phyloP scores from a whole-genome alignment of 53 echinoderm and acorn worm species.

The Antedon mediterranea region DNA sequence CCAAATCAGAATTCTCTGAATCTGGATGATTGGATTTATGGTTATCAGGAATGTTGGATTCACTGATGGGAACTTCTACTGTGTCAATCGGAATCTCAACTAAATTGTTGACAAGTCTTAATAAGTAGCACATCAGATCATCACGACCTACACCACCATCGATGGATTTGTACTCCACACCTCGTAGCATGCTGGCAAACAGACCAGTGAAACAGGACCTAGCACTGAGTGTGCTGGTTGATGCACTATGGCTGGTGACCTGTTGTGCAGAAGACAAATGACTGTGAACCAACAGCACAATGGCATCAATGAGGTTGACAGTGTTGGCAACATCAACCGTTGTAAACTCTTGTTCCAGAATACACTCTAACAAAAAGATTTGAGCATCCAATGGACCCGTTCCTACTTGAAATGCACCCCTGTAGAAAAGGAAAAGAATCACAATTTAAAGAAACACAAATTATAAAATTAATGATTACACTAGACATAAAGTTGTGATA shows the following conservation, averaged over 20 bases:
- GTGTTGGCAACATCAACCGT: constrained; percentile 44
- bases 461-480: no score
- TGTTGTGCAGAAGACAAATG: constrained; percentile 24
- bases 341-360: constrained; percentile 51
- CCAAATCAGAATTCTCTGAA: background rate
- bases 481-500: no score
- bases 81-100: constrained; percentile 35
- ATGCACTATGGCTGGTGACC: constrained; percentile 1
- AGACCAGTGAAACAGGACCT: constrained; percentile 53
- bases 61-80: constrained; percentile 13
- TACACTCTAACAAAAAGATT: constrained; percentile 43
- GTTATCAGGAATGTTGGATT: constrained; percentile 14
- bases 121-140: constrained; percentile 57
- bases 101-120: constrained; percentile 51
- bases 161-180: constrained; percentile 17
- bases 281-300: constrained; percentile 53
- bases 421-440: constrained; percentile 11
- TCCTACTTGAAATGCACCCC: constrained; percentile 76
- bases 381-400: constrained; percentile 92
- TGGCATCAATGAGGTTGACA: constrained; percentile 58
- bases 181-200: constrained; percentile 67
- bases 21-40: constrained; percentile 2
- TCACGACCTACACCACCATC: constrained; percentile 53
- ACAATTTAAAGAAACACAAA: no score
- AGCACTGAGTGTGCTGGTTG: constrained; percentile 24